Conservation (phyloP, 2,888 invertebrate genomes). For the Protonemura montana region DNA sequence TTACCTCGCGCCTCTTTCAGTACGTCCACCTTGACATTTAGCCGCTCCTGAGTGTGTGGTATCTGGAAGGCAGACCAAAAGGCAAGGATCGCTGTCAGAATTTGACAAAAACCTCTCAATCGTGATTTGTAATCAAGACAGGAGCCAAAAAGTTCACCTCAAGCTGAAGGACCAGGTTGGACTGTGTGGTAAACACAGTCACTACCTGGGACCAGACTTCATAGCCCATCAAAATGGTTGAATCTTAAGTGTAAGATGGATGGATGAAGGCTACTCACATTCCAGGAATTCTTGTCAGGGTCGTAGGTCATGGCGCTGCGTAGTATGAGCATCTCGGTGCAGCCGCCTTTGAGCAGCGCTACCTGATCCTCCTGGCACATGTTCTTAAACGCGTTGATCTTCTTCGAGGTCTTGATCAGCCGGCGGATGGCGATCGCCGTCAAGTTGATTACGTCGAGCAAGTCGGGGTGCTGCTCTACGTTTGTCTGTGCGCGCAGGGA, state of each 20-base stretch:
- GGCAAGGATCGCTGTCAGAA: too few relatives aligned
- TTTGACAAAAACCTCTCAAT: too few relatives aligned
- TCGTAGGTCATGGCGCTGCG: conserved; percentile 93
- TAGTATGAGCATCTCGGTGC: conserved; percentile 95
- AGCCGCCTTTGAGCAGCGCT: conserved; percentile 87
- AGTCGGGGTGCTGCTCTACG: conserved; percentile 56
- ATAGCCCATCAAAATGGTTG: too few relatives aligned
- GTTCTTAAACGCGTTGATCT: conserved; percentile 80
- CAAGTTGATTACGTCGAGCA: conserved; percentile 86
- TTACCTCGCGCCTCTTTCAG: conserved; percentile 90
- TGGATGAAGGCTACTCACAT: conserved; percentile 71
- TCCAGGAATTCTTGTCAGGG: conserved; percentile 88
- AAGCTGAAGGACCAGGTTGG: too few relatives aligned
- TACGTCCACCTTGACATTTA: conserved; percentile 86
- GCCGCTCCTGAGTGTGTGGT: conserved; percentile 78
- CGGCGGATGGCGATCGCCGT: conserved; percentile 92
- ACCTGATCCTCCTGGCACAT: conserved; percentile 96
- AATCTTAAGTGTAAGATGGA: too few relatives aligned
- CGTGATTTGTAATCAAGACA: too few relatives aligned
- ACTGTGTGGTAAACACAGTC: too few relatives aligned
- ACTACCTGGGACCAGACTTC: too few relatives aligned
- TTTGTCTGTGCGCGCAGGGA: too few relatives aligned
- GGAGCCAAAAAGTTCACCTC: too few relatives aligned
- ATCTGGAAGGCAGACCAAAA: conserved; percentile 64
- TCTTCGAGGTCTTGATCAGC: conserved; percentile 69